These are phyloP conservation scores for Scotopteryx bipunctaria DNA, from an alignment of 2,888 invertebrate species.

Conservation along the genomic window DNA sequence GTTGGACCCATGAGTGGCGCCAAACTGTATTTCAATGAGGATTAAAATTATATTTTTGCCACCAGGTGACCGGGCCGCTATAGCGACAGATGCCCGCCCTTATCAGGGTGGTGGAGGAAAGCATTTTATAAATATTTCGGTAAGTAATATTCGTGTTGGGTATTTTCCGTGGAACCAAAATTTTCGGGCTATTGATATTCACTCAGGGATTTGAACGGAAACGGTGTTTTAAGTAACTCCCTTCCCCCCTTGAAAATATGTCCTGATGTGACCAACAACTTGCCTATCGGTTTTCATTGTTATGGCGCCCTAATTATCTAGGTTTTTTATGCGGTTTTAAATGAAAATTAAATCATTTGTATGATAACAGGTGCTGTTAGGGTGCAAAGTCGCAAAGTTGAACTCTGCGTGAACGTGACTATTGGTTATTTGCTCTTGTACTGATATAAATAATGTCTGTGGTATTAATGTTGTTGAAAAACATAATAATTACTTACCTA, in stretches of 20 bases:
- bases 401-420: too few relatives aligned
- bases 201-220: neutral
- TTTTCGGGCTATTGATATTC: conserved; percentile 4
- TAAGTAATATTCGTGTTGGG: conserved; percentile 35
- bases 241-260: neutral
- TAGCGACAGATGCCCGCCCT: conserved; percentile 81
- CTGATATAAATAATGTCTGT: too few relatives aligned
- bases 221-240: neutral
- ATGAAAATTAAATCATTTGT: too few relatives aligned
- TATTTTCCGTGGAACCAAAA: conserved; percentile 2
- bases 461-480: too few relatives aligned
- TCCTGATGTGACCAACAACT: too few relatives aligned
- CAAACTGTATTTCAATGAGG: neutral
- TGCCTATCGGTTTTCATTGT: too few relatives aligned
- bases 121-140: conserved; percentile 69
- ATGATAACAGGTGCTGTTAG: too few relatives aligned
- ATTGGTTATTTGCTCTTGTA: too few relatives aligned
- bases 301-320: too few relatives aligned
- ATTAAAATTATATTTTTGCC: conserved; percentile 16
- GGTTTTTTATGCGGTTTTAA: too few relatives aligned
- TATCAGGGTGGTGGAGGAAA: conserved; percentile 77
- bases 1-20: neutral
- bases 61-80: conserved; percentile 79
- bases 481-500: too few relatives aligned
- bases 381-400: too few relatives aligned